Evolutionary conservation across 2,888 invertebrate genomes (phyloP).

Genomic region (Acanthosepion lycidas): DNA sequence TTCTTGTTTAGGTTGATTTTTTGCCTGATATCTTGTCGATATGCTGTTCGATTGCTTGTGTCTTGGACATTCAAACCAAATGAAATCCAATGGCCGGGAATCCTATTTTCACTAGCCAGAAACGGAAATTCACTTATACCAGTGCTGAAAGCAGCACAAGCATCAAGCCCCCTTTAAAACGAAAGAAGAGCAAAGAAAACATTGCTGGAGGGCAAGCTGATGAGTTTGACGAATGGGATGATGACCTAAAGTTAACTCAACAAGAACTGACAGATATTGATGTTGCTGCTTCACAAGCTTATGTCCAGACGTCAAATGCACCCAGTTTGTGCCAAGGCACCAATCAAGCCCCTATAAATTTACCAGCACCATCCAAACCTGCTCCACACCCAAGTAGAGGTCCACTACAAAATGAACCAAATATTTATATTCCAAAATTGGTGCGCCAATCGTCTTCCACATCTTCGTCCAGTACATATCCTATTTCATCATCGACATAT

Average conservation of each 20-base stretch:
- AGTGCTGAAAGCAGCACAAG: conserved; percentile 42
- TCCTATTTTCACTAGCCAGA: conserved; percentile 49
- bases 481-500: neutral
- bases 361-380: neutral
- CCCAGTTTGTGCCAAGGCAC: neutral
- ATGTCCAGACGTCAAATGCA: neutral
- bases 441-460: neutral
- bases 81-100: conserved; percentile 49
- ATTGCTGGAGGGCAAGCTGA: conserved; percentile 47
- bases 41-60: neutral
- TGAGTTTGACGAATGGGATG: conserved; percentile 59
- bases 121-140: conserved; percentile 36
- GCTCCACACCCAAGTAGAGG: neutral
- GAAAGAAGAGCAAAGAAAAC: conserved; percentile 56
- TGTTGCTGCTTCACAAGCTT: conserved; percentile 55
- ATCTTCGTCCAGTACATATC: neutral
- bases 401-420: neutral
- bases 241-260: conserved; percentile 58
- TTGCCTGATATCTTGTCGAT: neutral
- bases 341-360: neutral
- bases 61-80: conserved; percentile 13
- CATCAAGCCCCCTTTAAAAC: conserved; percentile 57
- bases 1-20: neutral
- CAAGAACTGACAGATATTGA: conserved; percentile 56
- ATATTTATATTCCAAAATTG: neutral